Evolutionary conservation across 1,140 invertebrate genomes (phyloP), one percentile per base, ranked within the genome.

Genomic region (Lucilia cuprina): DNA sequence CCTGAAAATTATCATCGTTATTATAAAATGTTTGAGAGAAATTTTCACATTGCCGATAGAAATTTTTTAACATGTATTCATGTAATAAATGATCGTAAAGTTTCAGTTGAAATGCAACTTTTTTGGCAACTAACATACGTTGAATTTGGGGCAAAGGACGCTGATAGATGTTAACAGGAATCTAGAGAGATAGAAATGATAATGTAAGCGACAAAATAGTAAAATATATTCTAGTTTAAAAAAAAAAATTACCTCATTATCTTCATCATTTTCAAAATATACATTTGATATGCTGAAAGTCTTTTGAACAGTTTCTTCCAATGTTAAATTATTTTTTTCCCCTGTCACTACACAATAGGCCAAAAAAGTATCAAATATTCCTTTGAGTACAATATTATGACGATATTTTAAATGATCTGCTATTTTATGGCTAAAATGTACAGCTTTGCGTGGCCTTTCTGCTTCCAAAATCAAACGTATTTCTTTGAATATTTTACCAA

Each of bases 361-460:
- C 8, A 84, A 82, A 65, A 83, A 85, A 0, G 83, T 84, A 84
- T 85, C 85, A 55, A 85, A 85, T 74, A 85, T 78, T 4, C 85
- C 85, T 14, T 41, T 41, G 3, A 85, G 35, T 35, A 83, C 30
- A 19, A 85, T n/a, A 21, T 60, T 65, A 13, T 85, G 82, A 5
- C 82, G 78, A 78, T 84, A 41, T 80, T 83, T 77, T 3, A 85
- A 47, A 34, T 84, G 78, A 83, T 85, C 85, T 49, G 60, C 83
- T 14, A 85, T 34, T 80, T 49, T 77, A 84, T 84, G 65, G 21
- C 78, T 77, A 50, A 83, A 80, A n/a, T 85, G 83, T 8, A 85
- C 60, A 2, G 41, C 82, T 82, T 85, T 85, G 5, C 75, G 65
- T 21, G 85, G 85, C 14, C 80, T 50, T 25, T 78, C 74, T 0